Base-by-base conservation (phyloP, 92 coral and sea anemone species). In the Porites cylindrica region DNA sequence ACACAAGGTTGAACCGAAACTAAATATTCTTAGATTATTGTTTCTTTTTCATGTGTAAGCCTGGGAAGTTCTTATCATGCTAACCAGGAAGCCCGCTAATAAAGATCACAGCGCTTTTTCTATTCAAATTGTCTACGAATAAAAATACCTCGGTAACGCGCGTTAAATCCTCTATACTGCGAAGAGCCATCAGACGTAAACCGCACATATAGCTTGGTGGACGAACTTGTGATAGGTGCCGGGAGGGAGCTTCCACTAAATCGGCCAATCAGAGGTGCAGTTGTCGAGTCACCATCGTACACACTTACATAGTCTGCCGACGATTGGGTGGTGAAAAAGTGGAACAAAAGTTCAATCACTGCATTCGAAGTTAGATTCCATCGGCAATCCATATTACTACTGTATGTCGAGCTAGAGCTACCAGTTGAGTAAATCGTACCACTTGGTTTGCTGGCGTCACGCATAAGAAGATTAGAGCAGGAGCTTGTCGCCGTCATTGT, bases 281-380 rank as follows among this genome's bases (percentile, higher is more conserved):
- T 63, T 0, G 32, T 18, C 16, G 89, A 89, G 10, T 10, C 72
- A 12, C 92, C 92, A 53, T 89, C 88, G 85, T 89, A 89, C 76
- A 89, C 82, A 61, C 32, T 80, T 16, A 88, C 81, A 76, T 63
- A 78, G 67, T 88, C 91, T 9, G 70, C 70, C 50, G 82, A 76
- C 7, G 74, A 9, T 56, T 89, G 85, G 54, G 92, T 89, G 9
- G 0, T 3, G 26, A 89, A 83, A 9, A 21, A 10, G 10, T n/a
- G 5, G 62, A 89, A 89, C 14, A 32, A 47, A 12, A 89, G 77
- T 32, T 63, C 70, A 9, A 89, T 61, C 59, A 50, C 43, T 2
- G 84, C 64, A 54, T 88, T 88, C 5, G 92, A 82, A n/a, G 92
- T 67, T 23, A 88, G 23, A 32, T 21, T 82, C 88, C 88, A 88